Base-by-base conservation (phyloP, 2,797 vertebrate species). In the Melanotaenia pygmaea region DNA sequence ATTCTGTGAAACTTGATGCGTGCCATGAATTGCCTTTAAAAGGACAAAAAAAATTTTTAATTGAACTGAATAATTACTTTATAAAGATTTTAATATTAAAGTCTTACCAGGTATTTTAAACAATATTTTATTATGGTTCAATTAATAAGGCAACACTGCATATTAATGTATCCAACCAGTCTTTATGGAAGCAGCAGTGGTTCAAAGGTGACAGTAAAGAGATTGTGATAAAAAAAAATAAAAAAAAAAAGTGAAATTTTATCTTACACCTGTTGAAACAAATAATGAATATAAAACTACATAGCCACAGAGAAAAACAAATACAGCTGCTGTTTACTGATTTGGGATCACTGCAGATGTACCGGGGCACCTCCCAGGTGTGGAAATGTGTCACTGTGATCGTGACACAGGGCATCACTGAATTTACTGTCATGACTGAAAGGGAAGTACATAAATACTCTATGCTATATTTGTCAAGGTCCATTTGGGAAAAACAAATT, bases 191-290 rank as follows among this genome's bases (percentile, higher is more conserved):
- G 45, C 34, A 51, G 37, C 28, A 58, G 67, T 64, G 59, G 11
- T 56, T 1, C 51, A 30, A 26, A 34, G 26, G 28, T 64, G 59
- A 59, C 26, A 34, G 50, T 43, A 30, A n/a, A 1, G 2, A 16
- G 6, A 18, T 8, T 47, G 22, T 37, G 59, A 66, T 20, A 26
- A 14, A 26, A 26, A 26, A 14, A 22, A 47, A 26, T 12, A 26
- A 26, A 26, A 14, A 22, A 47, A n/a, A 6, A 11, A 30, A 35
- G 43, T 18, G 56, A 38, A 74, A 26, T 26, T 64, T 30, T 75
- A 66, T 50, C 28, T 16, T n/a, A 64, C 62, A 81, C 64, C 59
- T 77, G 67, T 56, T 77, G 70, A 12, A 12, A 38, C 32, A 59
- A 58, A 67, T 57, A 16, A 45, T 9, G n/a, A 22, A 40, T 59